A percentile compares a stretch with the other conserved stretches of the same genome.
These are phyloP conservation scores for Agrypnia vestita DNA, from an alignment of 1,140 invertebrate species.

Conservation along the genomic window DNA sequence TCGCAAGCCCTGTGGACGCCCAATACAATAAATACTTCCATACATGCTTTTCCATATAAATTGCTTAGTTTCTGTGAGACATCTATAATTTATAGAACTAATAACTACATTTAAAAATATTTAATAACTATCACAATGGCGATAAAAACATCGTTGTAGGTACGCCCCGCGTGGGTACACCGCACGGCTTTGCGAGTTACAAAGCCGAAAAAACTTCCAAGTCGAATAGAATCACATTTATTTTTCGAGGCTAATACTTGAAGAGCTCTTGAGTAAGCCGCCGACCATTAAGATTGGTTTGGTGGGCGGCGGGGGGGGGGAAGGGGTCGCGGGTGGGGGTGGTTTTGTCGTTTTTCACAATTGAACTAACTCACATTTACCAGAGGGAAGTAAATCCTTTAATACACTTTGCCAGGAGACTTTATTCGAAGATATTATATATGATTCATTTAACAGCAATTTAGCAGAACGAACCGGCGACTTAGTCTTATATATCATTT, in stretches of 20 bases:
- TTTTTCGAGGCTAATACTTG: slow-evolving; percentile 17
- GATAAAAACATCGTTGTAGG: too few species aligned
- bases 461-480: neutral
- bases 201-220: slow-evolving; percentile 5
- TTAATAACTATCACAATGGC: too few species aligned
- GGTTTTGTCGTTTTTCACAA: slow-evolving; percentile 33
- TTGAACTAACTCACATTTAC: slow-evolving; percentile 15
- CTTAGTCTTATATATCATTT: too few species aligned
- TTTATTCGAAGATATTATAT: slow-evolving; percentile 7
- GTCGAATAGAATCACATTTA: slow-evolving; percentile 29
- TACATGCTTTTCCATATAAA: too few species aligned
- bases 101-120: too few species aligned
- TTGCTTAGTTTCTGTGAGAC: too few species aligned
- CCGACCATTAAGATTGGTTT: slow-evolving; percentile 21
- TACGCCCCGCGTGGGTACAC: neutral
- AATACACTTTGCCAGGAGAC: neutral
- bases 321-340: neutral
- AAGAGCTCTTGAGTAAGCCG: slow-evolving; percentile 22
- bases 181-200: slow-evolving; percentile 4
- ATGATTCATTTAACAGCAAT: slow-evolving; percentile 10
- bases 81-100: too few species aligned
- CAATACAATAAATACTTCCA: too few species aligned
- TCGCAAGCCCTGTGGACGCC: too few species aligned
- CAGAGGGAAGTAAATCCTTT: neutral
- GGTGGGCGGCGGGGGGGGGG: neutral